Base-by-base conservation (phyloP, 2,888 invertebrate genomes). In the Drosophila sordidula region DNA sequence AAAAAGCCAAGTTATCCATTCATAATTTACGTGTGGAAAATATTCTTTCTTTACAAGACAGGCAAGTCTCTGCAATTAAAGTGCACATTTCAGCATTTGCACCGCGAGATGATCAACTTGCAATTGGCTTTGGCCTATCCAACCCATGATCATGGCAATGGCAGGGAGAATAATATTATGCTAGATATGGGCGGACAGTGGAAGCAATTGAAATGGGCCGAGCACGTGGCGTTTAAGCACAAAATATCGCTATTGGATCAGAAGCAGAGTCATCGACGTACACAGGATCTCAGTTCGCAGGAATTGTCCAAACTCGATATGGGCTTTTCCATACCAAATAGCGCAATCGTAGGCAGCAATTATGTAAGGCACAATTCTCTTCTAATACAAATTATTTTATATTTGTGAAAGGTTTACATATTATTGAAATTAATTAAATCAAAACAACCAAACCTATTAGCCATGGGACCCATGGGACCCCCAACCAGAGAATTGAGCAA, bases 361-460 rank as follows among this genome's bases (percentile, higher is more conserved):
- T 94, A 93, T 76, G 90, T 93, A 22, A 91, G 91, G 65, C 91
- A 93, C 75, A 92, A 94, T 73, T 90, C 91, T 58, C 85, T 94
- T 51, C 89, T 94, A 70, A 91, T 94, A 78, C 94, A 94, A 91
- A 89, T 94, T 50, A 92, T 93, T 73, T 92, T 94, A 59, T 94
- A 93, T 91, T 91, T 94, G 77, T 93, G 92, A 90, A 79, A 81
- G 65, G 50, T 59, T 52, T 66, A 64, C 12, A 46, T 63, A 22
- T 41, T 25, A 42, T 46, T 66, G 75, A 72, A 75, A 80, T 64
- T 42, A 59, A 61, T 45, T 51, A 51, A 68, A 78, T 45, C 54
- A 51, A 68, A 78, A 52, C 70, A 64, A 77, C 75, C 71, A 75
- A 71, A 77, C 70, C 87, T 84, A 74, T 51, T 70, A 65, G 50